A percentile compares a stretch with the other conserved stretches of the same genome.
Conservation (phyloP, 2,797 vertebrate genomes). For the Botia kubotai region DNA sequence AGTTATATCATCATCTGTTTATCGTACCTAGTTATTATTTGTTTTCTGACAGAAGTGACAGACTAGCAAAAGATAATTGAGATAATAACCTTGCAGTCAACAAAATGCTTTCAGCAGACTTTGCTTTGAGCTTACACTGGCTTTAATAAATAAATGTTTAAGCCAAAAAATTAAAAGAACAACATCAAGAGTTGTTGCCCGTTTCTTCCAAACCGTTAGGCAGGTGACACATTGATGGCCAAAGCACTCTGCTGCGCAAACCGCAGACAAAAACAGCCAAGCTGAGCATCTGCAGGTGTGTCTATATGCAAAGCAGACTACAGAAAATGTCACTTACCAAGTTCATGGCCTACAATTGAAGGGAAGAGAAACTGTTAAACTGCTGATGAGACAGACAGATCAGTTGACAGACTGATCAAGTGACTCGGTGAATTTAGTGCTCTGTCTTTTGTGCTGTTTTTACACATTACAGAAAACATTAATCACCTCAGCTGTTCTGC, state of each 20-base stretch:
- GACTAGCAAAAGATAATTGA: neutral
- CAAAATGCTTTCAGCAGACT: neutral
- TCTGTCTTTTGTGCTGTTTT: neutral
- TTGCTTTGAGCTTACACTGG: neutral
- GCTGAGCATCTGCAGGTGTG: constrained; percentile 52
- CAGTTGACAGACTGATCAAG: constrained; percentile 45
- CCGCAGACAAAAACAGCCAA: constrained; percentile 26
- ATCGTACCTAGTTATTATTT: neutral
- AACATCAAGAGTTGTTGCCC: neutral
- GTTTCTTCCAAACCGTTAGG: neutral
- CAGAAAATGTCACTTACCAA: constrained; percentile 80
- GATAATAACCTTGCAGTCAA: neutral
- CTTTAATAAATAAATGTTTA: neutral
- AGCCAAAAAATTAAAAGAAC: neutral
- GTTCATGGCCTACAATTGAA: constrained; percentile 83
- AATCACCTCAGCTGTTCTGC: neutral
- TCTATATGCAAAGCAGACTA: constrained; percentile 68
- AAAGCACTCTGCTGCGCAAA: constrained; percentile 33
- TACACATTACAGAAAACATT: neutral
- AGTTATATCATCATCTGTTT: neutral
- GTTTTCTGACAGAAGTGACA: neutral
- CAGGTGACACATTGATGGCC: constrained; percentile 19
- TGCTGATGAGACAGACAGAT: constrained; percentile 56
- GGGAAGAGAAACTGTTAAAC: constrained; percentile 76
- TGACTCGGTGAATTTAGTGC: neutral